Percentiles rank a stretch among this genome's conserved stretches.
These are phyloP conservation scores for Aurelia sp. DNA, from an alignment of 30 jellyfish, hydroid and myxozoan genomes.

Conservation along the genomic window DNA sequence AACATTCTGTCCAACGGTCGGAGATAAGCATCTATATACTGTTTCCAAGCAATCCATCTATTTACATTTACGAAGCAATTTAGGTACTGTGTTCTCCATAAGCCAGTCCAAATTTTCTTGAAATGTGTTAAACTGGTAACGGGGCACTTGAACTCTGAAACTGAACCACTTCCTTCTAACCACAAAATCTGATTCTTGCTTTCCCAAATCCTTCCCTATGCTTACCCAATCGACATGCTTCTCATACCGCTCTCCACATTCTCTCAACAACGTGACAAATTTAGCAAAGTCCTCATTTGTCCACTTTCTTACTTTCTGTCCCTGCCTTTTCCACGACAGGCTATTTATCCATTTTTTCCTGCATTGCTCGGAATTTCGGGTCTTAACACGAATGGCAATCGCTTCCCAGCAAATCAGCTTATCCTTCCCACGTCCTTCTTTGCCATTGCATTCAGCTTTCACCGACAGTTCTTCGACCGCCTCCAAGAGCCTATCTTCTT, in stretches of 20 bases:
- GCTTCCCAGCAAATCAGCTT: constrained; percentile 26
- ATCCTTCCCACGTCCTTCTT: background rate
- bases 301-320: constrained; percentile 22
- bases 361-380: constrained; percentile 40
- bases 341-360: constrained; percentile 28
- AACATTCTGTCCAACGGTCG: no score
- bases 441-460: background rate
- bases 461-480: background rate
- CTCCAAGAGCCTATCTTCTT: background rate
- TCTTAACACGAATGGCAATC: constrained; percentile 16
- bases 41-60: no score
- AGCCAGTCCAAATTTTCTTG: no score
- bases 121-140: no score
- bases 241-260: constrained; percentile 25
- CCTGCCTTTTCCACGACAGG: constrained; percentile 28
- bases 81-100: no score
- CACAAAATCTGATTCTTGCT: background rate
- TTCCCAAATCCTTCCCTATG: constrained; percentile 6
- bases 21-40: no score
- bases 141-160: no score
- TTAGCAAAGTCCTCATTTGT: background rate
- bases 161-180: no score
- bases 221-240: constrained; percentile 44
- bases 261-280: constrained; percentile 9
- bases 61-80: no score